Evolutionary conservation across 2,113 vertebrate species (phyloP), one percentile per base, ranked within the genome.

Genomic region (Catharus fuscescens): DNA sequence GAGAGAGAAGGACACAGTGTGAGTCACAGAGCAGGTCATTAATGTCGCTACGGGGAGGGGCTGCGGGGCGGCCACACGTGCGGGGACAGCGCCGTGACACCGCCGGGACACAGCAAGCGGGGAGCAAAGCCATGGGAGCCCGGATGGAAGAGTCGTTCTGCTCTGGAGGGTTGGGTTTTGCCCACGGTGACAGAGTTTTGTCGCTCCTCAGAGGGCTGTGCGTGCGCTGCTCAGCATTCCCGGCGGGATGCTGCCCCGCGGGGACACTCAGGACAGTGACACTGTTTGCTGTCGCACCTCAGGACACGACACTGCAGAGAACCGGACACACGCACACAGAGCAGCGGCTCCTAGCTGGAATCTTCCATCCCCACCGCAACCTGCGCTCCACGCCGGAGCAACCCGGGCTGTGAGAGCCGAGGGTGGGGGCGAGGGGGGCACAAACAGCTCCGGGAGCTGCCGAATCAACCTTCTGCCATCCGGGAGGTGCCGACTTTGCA

Each of bases 1-100:
- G 98, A 98, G 98, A 99, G 99, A 99, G 98, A 99, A 99, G 99
- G 99, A 99, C 98, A 99, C 96, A 99, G 98, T 97, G 97, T 99
- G 98, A 99, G 99, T 99, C 98, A 98, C 98, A 98, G 98, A 98
- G 98, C 98, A 99, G 98, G 98, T 98, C 97, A 98, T 98, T 98
- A 95, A 93, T 98, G 98, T 99, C 97, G 96, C 98, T 98, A 98
- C 70, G 70, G 98, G 97, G 96, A 88, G 83, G 97, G 98, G 97
- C 86, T 97, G 97, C 97, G 95, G 97, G 97, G 91, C 48, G 40
- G 90, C 90, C 97, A 94, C 97, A 95, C 96, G 94, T 97, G 98
- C 98, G 80, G 97, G 97, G 94, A 64, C 19, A 52, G 80, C 76
- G 57, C 40, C 45, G 93, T 70, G 32, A 57, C 77, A 80, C 38